Base-by-base conservation (phyloP, 1,140 invertebrate genomes). In the Pemphigus obesinymphae region DNA sequence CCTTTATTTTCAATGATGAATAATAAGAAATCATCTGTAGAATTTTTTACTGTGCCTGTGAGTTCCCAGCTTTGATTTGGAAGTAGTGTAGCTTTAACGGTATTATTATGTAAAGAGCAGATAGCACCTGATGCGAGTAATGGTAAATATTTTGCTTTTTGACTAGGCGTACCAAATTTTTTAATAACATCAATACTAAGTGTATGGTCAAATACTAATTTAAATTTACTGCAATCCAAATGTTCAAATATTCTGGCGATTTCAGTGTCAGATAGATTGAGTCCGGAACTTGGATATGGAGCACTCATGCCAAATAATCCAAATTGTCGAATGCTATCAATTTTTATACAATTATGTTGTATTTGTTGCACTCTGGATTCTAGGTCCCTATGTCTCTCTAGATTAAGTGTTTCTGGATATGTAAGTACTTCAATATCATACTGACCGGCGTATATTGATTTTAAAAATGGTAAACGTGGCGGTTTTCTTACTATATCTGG, bases 301-400 rank as follows among this genome's bases (percentile, higher is more conserved):
- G 23, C 75, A 31, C 23, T 76, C 70, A 83, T 63, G 11, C 63
- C 48, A 50, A 80, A 82, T 8, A 83, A 29, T 61, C 75, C 75
- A n/a, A 82, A n/a, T 37, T 68, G 48, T 13, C 75, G 45, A 0
- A 82, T 15, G 5, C n/a, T 45, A 2, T 80, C 58, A 0, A 70
- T 31, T 55, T 82, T 73, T 0, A 26, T 29, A 7, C 72, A 66
- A 29, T 70, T 76, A 3, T 53, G 17, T 23, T 81, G 58, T 0
- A 83, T 15, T 26, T 70, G 75, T 31, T 83, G 37, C 17, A 82
- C 29, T 26, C 75, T 68, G 5, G 72, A 72, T 43, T 90, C 85
- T 3, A 92, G 85, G 23, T 86, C 90, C 83, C 91, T 89, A 40
- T 87, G 86, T 82, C 89, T 87, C 78, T 92, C 91, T 43, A 87